Percentiles rank a stretch among this genome's conserved stretches.
Evolutionary conservation across 2,797 vertebrate species (phyloP).

Genomic region (Pangasius larnaudii): DNA sequence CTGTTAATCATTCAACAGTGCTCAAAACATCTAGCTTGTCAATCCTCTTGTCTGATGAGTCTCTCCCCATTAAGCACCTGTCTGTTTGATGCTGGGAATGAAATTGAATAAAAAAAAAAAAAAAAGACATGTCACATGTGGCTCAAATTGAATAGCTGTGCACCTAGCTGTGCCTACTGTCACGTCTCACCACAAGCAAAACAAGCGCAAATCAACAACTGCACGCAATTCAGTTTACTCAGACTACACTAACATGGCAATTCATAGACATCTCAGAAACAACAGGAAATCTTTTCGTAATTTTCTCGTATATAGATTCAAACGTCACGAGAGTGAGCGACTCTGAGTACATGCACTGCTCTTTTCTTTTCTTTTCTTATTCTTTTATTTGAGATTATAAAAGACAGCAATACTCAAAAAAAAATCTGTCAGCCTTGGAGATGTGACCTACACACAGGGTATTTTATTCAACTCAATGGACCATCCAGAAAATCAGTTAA

Average conservation of each 20-base stretch:
- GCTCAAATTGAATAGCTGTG: background rate
- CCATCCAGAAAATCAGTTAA: background rate
- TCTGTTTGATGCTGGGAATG: background rate
- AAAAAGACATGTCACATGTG: background rate
- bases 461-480: background rate
- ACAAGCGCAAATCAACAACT: background rate
- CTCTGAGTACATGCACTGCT: background rate
- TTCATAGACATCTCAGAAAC: background rate
- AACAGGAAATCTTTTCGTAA: background rate
- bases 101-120: background rate
- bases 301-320: background rate
- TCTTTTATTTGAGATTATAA: background rate
- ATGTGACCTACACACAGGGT: background rate
- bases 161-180: background rate
- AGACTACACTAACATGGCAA: background rate
- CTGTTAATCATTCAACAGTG: conserved; percentile 12
- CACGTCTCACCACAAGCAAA: background rate
- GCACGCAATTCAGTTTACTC: background rate
- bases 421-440: background rate
- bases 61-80: conserved; percentile 8
- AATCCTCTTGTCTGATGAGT: conserved; percentile 2
- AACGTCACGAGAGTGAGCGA: background rate
- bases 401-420: background rate
- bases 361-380: background rate
- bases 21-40: conserved; percentile 1